Conservation (phyloP, 2,888 invertebrate species). For the Cryptosula pallasiana region DNA sequence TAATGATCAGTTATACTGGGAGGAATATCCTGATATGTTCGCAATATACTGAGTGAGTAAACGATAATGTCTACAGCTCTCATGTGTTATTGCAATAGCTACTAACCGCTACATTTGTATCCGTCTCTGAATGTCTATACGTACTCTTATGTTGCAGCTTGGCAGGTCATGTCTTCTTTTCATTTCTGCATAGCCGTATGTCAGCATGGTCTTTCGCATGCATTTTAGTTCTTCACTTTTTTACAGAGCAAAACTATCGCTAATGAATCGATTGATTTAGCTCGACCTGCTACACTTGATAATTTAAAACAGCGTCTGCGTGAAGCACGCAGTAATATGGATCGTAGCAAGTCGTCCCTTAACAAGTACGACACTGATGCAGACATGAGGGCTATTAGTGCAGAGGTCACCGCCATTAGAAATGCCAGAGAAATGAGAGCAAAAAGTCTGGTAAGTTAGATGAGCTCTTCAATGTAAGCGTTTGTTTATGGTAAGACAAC, state of each 20-base stretch:
- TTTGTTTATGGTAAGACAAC: too few relatives aligned
- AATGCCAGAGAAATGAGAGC: background rate
- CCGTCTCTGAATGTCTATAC: background rate
- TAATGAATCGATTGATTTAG: constrained; percentile 6
- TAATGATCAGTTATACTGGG: background rate
- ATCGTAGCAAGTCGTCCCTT: background rate
- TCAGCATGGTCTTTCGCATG: background rate
- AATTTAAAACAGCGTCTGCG: constrained; percentile 11
- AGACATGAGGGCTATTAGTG: background rate
- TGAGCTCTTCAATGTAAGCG: too few relatives aligned
- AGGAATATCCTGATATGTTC: constrained; percentile 3
- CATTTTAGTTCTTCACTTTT: background rate
- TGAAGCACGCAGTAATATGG: background rate
- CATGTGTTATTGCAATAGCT: background rate
- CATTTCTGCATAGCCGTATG: background rate
- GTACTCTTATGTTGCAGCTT: background rate
- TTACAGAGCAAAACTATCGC: background rate
- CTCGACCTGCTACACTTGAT: background rate
- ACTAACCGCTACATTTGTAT: background rate
- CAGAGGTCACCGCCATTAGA: background rate
- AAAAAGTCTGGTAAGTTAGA: constrained; percentile 17
- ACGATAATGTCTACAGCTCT: background rate
- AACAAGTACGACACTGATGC: background rate
- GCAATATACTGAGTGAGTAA: constrained; percentile 5
- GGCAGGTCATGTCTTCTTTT: background rate